These are phyloP conservation scores for Glaucopsyche alexis DNA, from an alignment of 2,888 invertebrate species.

Conservation along the genomic window DNA sequence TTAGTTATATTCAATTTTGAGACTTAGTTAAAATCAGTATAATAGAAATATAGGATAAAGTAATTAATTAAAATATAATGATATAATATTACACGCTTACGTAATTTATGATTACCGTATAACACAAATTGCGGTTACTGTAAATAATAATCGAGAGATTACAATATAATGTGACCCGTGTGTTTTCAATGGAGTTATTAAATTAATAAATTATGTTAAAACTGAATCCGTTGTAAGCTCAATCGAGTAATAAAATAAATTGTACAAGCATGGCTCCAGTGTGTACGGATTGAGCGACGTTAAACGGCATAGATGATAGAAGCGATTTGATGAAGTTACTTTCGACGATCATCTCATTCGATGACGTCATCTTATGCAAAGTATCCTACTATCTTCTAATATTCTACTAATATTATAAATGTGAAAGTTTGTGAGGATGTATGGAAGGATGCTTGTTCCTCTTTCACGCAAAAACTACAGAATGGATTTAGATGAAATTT, in stretches of 20 bases:
- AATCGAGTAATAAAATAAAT: conserved; percentile 65
- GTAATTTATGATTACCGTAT: neutral
- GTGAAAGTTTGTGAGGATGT: too few species aligned
- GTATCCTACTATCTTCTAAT: too few species aligned
- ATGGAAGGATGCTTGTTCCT: too few species aligned
- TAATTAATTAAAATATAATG: neutral
- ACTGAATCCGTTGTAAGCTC: conserved; percentile 56
- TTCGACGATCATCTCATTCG: neutral
- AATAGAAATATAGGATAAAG: too few species aligned
- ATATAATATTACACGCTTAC: neutral
- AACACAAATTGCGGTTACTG: neutral
- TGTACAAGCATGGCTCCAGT: conserved; percentile 45
- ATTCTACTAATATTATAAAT: too few species aligned
- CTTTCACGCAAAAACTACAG: too few species aligned
- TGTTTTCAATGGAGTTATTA: conserved; percentile 42
- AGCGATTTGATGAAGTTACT: too few species aligned
- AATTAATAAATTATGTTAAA: conserved; percentile 47
- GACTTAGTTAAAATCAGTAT: too few species aligned
- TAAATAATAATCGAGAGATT: conserved; percentile 1
- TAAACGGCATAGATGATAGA: neutral
- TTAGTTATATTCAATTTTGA: too few species aligned
- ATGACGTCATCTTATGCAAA: neutral
- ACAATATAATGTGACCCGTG: conserved; percentile 21
- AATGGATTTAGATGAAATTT: too few species aligned
- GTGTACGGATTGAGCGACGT: neutral